Conservation (phyloP, 2,888 invertebrate genomes). For the Caenorhabditis macrosperma region DNA sequence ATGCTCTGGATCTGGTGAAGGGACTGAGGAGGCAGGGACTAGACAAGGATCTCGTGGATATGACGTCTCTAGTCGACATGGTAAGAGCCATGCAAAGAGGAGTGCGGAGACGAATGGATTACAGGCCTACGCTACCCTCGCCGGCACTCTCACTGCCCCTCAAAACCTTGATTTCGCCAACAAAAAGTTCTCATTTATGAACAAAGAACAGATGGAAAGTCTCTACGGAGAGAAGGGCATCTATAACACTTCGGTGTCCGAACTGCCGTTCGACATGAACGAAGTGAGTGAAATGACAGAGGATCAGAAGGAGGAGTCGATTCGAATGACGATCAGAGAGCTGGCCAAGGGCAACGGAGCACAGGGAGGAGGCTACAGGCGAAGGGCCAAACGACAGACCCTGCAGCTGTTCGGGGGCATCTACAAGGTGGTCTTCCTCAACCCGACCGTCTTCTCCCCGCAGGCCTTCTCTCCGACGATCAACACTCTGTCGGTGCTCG, state of each 20-base stretch:
- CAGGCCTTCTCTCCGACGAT: constrained; percentile 60
- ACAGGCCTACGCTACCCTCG: constrained; percentile 58
- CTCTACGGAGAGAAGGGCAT: constrained; percentile 70
- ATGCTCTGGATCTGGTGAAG: constrained; percentile 65
- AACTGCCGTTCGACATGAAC: constrained; percentile 69
- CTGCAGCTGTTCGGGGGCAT: constrained; percentile 38
- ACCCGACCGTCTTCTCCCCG: constrained; percentile 63
- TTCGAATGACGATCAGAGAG: constrained; percentile 49
- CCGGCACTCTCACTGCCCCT: constrained; percentile 44
- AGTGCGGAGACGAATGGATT: too few relatives aligned
- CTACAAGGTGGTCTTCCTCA: constrained; percentile 52
- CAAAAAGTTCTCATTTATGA: constrained; percentile 69
- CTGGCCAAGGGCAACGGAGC: constrained; percentile 53
- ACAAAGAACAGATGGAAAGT: constrained; percentile 62
- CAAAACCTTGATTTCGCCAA: constrained; percentile 65
- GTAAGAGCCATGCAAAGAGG: too few relatives aligned
- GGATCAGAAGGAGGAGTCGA: constrained; percentile 63
- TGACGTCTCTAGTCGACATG: constrained; percentile 60
- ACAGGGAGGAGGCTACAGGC: constrained; percentile 23
- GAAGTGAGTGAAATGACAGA: constrained; percentile 59
- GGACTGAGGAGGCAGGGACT: constrained; percentile 59
- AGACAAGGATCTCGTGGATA: constrained; percentile 66
- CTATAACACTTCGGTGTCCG: constrained; percentile 53
- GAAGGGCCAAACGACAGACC: constrained; percentile 48
- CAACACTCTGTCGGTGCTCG: constrained; percentile 64